Percentiles rank a stretch among this genome's conserved stretches.
These are phyloP conservation scores for Lutjanus argentimaculatus DNA, from an alignment of 2,797 vertebrate species.

Conservation along the genomic window DNA sequence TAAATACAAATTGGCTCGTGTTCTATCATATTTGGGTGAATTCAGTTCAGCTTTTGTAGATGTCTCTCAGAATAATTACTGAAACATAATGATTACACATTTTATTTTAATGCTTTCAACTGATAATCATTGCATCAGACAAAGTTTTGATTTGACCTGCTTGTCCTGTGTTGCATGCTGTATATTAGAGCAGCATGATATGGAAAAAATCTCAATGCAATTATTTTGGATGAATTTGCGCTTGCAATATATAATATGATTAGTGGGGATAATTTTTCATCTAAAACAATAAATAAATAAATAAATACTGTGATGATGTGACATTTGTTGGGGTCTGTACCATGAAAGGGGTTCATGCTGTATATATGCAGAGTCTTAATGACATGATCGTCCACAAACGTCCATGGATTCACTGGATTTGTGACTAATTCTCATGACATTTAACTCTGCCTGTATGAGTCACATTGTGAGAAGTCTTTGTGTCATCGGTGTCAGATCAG, in stretches of 20 bases:
- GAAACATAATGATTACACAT: too few species aligned
- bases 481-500: conserved; percentile 42
- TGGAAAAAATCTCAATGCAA: too few species aligned
- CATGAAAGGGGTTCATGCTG: too few species aligned
- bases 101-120: background rate
- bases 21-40: background rate
- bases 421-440: conserved; percentile 37
- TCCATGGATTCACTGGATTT: conserved; percentile 1
- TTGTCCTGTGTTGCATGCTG: background rate
- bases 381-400: background rate
- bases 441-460: conserved; percentile 41
- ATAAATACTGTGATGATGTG: too few species aligned
- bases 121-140: background rate
- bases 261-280: too few species aligned
- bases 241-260: too few species aligned
- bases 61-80: background rate
- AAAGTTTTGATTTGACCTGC: background rate
- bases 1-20: background rate
- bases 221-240: too few species aligned
- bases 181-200: too few species aligned
- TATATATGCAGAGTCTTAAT: background rate
- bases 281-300: too few species aligned
- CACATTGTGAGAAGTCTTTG: conserved; percentile 42
- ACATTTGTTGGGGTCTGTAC: too few species aligned
- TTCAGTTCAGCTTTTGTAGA: background rate